A percentile compares a stretch with the other conserved stretches of the same genome.
Evolutionary conservation across 2,888 invertebrate genomes (phyloP).

Genomic region (Trypoxylon attenuatum): DNA sequence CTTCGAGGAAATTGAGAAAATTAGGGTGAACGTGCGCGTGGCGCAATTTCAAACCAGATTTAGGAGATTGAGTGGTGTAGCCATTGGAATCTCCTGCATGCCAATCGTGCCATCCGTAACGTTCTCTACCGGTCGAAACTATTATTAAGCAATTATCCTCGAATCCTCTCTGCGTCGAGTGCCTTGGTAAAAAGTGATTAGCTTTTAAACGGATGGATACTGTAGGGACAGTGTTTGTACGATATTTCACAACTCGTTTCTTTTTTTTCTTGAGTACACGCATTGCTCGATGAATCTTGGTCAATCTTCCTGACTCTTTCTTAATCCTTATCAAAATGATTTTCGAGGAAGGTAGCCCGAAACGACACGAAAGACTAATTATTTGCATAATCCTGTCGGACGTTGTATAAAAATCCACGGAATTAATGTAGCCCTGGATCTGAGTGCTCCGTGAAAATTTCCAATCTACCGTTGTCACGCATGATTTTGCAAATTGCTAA

Average conservation of each 20-base stretch:
- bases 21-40: slow-evolving; percentile 16
- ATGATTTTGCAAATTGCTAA: too few species aligned
- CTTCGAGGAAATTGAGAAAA: slow-evolving; percentile 18
- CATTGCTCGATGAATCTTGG: background rate
- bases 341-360: slow-evolving; percentile 11
- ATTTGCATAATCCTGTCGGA: slow-evolving; percentile 4
- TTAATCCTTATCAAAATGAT: background rate
- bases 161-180: slow-evolving; percentile 24
- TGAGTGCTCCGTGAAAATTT: background rate
- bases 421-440: too few species aligned
- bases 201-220: too few species aligned
- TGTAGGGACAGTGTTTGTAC: too few species aligned
- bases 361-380: slow-evolving; percentile 18
- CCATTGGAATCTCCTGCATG: background rate
- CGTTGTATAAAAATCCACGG: background rate
- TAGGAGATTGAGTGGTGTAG: background rate
- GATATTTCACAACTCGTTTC: too few species aligned
- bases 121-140: slow-evolving; percentile 14
- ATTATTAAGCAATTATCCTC: slow-evolving; percentile 43
- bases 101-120: slow-evolving; percentile 12
- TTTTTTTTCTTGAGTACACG: background rate
- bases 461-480: too few species aligned
- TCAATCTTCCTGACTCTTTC: background rate
- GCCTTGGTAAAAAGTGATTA: slow-evolving; percentile 31
- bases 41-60: background rate